Base-by-base conservation (phyloP, 2,113 vertebrate species). In the Prolemur simus region DNA sequence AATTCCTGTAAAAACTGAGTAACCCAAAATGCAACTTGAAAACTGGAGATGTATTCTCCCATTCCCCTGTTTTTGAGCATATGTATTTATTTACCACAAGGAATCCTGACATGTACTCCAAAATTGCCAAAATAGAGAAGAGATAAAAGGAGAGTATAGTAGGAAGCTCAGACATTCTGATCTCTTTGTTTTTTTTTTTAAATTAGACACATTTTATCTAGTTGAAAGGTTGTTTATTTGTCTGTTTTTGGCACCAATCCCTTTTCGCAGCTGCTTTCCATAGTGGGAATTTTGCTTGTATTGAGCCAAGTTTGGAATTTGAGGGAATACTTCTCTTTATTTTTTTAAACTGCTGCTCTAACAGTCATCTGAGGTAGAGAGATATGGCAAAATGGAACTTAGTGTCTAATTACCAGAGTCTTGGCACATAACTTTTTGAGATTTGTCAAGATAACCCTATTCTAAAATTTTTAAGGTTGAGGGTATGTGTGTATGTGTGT, bases 221-320 rank as follows among this genome's bases (percentile, higher is more conserved):
- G 49, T 93, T 93, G 64, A 49, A 93, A 83, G 52, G 64, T 69
- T 92, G 56, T 49, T 66, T 52, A 52, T 23, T 54, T 94, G 42
- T 42, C 52, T 2, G 8, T 63, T 81, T 86, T 82, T 84, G 92
- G 56, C 58, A 12, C 47, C 39, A 1, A 47, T 54, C 54, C 45
- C 14, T 89, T 92, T 93, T 96, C 64, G 34, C 42, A 89, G 18
- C 37, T 96, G 4, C 37, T 47, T 49, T 97, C 69, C 66, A 42
- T 56, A 95, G 34, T 87, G 94, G 96, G 66, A 84, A 76, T 90
- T 97, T 96, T 96, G 87, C 63, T 52, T 83, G 4, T 66, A 64
- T 96, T 94, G 23, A 93, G 93, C 94, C 85, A 95, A 94, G 17
- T 69, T 85, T 93, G 91, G 96, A 17, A 73, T 94, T 91, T 89